Evolutionary conservation across 30 jellyfish, hydroid and myxozoan species (phyloP).

Genomic region (Clytia hemisphaerica): DNA sequence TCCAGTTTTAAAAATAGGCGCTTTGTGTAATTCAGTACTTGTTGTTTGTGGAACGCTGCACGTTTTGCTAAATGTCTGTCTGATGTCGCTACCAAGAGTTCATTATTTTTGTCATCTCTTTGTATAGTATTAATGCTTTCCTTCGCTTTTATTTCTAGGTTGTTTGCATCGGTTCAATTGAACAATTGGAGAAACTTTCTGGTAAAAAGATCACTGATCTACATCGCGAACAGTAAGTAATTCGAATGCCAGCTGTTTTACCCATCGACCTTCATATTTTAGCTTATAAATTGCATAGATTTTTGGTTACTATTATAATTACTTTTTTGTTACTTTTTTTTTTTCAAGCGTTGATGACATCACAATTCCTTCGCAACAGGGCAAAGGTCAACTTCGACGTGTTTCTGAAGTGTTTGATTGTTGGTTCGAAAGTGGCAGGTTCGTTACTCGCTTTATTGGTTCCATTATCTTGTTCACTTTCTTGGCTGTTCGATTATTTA

Average conservation of each 20-base stretch:
- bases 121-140: not conserved
- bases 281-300: not conserved
- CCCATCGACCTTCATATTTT: not conserved
- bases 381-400: constrained; percentile 72
- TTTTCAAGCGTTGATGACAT: constrained; percentile 70
- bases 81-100: not conserved
- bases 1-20: too few species aligned
- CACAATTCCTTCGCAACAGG: constrained; percentile 79
- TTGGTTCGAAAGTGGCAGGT: constrained; percentile 99
- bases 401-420: constrained; percentile 94
- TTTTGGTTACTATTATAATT: not conserved
- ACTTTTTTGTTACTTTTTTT: not conserved
- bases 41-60: not conserved
- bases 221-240: constrained; percentile 74
- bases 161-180: constrained; percentile 89
- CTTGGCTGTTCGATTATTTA: too few species aligned
- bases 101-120: not conserved
- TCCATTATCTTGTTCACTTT: not conserved
- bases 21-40: not conserved
- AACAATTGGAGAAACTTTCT: constrained; percentile 63
- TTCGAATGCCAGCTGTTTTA: not conserved
- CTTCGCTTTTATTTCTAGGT: constrained; percentile 34
- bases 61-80: not conserved
- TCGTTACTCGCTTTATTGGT: not conserved
- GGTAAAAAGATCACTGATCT: constrained; percentile 77